Conservation (phyloP, 2,797 vertebrate genomes). For the Esox masquinongy region DNA sequence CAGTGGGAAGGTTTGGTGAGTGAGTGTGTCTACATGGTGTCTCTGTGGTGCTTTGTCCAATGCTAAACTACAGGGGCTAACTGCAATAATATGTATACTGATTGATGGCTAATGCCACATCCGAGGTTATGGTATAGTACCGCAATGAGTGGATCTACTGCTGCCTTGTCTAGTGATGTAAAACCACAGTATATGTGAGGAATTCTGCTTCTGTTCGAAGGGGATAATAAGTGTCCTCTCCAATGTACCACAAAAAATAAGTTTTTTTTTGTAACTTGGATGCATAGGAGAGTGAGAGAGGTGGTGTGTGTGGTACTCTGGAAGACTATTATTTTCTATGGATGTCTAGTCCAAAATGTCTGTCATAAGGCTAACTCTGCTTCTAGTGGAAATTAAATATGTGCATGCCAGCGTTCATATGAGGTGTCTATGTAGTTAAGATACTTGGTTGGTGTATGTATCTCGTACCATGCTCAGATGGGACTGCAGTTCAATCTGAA, state of each 20-base stretch:
- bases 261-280: neutral
- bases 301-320: neutral
- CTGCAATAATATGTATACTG: no score
- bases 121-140: no score
- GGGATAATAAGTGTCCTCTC: neutral
- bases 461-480: slow-evolving; percentile 67
- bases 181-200: neutral
- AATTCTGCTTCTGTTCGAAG: neutral
- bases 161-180: neutral
- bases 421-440: neutral
- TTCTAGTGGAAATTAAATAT: no score
- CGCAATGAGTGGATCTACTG: neutral
- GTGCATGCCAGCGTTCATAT: neutral
- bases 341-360: neutral
- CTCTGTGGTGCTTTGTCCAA: no score
- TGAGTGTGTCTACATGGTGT: neutral
- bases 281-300: neutral
- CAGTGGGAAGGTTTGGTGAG: neutral
- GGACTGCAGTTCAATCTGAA: slow-evolving; percentile 75
- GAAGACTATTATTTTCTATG: neutral
- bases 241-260: neutral
- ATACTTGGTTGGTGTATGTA: neutral
- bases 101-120: no score
- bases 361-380: no score
- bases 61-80: no score